Evolutionary conservation across 2,113 vertebrate species (phyloP), one percentile per base, ranked within the genome.

Genomic region (Calypte anna): DNA sequence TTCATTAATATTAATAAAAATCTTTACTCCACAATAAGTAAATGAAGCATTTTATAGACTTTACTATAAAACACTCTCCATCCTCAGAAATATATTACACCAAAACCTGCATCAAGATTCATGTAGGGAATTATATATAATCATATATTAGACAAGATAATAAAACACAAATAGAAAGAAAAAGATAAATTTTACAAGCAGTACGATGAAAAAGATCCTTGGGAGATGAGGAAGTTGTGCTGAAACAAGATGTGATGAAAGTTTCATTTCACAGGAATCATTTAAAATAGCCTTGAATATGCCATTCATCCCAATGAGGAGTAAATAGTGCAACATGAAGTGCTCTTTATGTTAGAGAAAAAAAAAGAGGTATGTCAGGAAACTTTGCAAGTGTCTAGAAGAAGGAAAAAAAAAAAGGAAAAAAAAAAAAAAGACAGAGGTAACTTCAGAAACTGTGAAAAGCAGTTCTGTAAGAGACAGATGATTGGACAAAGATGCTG

Each of bases 1-100:
- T 57, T 86, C 72, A 86, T 95, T 82, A 96, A 93, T 94, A 96
- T 91, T 91, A 94, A 87, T 87, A 93, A 86, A 89, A 79, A 83
- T 23, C 57, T 57, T 14, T 68, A 72, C 31, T 55, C 9, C 19
- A 19, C 57, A 27, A 43, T 44, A 86, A 86, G 48, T 63, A 90
- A 90, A 67, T 48, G 69, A 48, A 81, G 75, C 1, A 6, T 70
- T 85, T 80, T 48, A 70, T 43, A 74, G 67, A 59, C 28, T 68
- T 61, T 44, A 46, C 8, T 80, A 55, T 63, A 59, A 85, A 91
- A 70, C 28, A 91, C 8, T 55, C 18, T 44, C 82, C 16, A 51
- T 69, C 7, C 7, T 80, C 53, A 64, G 62, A 82, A 79, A 8
- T 9, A 54, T 87, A 31, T n/a, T 82, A 43, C 16, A 67, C 51